Evolutionary conservation across 64 coral and sea anemone species (phyloP).

Genomic region (Exaiptasia diaphana): DNA sequence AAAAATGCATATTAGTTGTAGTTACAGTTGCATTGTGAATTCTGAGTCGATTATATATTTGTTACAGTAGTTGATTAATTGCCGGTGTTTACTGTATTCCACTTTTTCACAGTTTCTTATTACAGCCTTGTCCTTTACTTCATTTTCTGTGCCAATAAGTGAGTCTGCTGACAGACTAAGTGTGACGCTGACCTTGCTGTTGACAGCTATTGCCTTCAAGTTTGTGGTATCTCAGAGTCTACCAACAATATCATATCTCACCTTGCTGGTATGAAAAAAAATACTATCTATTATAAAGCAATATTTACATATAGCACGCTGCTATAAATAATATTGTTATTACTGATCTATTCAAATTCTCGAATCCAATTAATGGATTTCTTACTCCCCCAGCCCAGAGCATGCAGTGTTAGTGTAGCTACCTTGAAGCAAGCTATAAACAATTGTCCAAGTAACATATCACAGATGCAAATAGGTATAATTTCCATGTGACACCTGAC

Average conservation of each 20-base stretch:
- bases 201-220: conserved; percentile 87
- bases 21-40: too few relatives aligned
- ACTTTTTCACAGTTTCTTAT: conserved; percentile 65
- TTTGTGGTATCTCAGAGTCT: conserved; percentile 83
- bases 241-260: conserved; percentile 81
- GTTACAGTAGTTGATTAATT: too few relatives aligned
- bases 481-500: neutral
- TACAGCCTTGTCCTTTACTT: conserved; percentile 59
- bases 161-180: conserved; percentile 72
- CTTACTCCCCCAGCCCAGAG: neutral
- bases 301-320: neutral
- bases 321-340: neutral
- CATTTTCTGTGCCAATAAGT: conserved; percentile 63
- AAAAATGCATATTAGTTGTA: neutral
- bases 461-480: neutral
- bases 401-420: neutral
- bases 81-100: neutral
- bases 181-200: conserved; percentile 66
- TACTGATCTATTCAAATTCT: neutral
- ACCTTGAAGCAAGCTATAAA: neutral
- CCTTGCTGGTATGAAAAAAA: conserved; percentile 75
- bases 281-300: too few relatives aligned
- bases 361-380: neutral
- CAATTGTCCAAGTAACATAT: neutral
- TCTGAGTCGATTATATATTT: too few relatives aligned